These are phyloP conservation scores for Zhengitettix transpicula DNA, from an alignment of 2,888 invertebrate genomes.

Conservation along the genomic window DNA sequence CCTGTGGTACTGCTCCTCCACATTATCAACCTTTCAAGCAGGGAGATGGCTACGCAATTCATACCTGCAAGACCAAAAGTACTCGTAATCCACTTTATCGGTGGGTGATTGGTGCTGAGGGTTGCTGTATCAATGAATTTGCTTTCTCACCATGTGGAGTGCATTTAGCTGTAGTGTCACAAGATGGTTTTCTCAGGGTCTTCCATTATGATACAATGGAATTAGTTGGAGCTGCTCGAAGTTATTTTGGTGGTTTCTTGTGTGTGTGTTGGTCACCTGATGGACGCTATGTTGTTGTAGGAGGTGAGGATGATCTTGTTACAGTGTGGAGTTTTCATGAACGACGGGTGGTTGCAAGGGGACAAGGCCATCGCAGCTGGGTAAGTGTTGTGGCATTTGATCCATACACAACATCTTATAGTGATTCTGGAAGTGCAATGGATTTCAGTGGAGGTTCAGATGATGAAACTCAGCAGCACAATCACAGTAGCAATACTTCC, in stretches of 20 bases:
- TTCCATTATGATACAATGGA: slow-evolving; percentile 98
- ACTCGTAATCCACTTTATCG: slow-evolving; percentile 90
- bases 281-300: slow-evolving; percentile 84
- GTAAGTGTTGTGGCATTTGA: slow-evolving; percentile 93
- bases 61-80: slow-evolving; percentile 91
- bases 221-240: slow-evolving; percentile 77
- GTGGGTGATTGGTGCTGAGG: slow-evolving; percentile 70
- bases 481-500: slow-evolving; percentile 15
- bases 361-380: slow-evolving; percentile 96
- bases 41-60: slow-evolving; percentile 85
- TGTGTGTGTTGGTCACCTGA: slow-evolving; percentile 99
- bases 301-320: slow-evolving; percentile 96
- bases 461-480: slow-evolving; percentile 13
- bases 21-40: slow-evolving; percentile 90
- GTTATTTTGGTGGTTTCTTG: slow-evolving; percentile 94
- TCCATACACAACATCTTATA: slow-evolving; percentile 61
- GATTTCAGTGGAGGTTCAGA: slow-evolving; percentile 17
- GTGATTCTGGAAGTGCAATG: slow-evolving; percentile 35
- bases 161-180: slow-evolving; percentile 85
- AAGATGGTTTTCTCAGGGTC: slow-evolving; percentile 86
- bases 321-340: slow-evolving; percentile 93
- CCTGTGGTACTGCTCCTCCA: slow-evolving; percentile 78
- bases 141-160: slow-evolving; percentile 90
- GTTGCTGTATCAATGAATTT: slow-evolving; percentile 85
- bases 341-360: slow-evolving; percentile 86